Evolutionary conservation across 2,113 vertebrate species (phyloP).

Genomic region (Lota lota): DNA sequence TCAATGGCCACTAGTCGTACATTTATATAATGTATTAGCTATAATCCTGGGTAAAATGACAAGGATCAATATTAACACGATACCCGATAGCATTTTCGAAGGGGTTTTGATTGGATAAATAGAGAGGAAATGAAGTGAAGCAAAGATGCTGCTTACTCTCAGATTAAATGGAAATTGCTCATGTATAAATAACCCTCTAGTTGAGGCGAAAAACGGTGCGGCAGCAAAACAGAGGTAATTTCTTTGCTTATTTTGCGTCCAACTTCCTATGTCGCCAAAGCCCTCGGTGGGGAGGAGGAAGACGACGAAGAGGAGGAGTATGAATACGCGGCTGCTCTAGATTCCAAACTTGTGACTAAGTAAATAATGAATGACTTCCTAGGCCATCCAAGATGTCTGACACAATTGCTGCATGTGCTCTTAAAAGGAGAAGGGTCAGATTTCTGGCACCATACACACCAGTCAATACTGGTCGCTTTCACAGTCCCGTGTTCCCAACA

Average conservation of each 20-base stretch:
- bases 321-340: slow-evolving; percentile 48
- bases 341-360: slow-evolving; percentile 61
- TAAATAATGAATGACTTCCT: slow-evolving; percentile 67
- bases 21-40: not conserved
- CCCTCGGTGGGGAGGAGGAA: slow-evolving; percentile 5
- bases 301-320: not conserved
- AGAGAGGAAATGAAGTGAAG: too few relatives aligned
- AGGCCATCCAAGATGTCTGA: slow-evolving; percentile 58
- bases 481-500: slow-evolving; percentile 18
- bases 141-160: too few relatives aligned
- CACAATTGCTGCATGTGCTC: slow-evolving; percentile 58
- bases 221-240: too few relatives aligned
- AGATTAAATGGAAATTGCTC: not conserved
- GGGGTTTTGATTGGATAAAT: too few relatives aligned
- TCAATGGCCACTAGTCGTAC: not conserved
- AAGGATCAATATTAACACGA: too few relatives aligned
- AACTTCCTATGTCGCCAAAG: slow-evolving; percentile 22
- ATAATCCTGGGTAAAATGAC: too few relatives aligned
- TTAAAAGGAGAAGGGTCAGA: slow-evolving; percentile 49
- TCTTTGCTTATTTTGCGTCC: slow-evolving; percentile 25
- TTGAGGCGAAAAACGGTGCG: slow-evolving; percentile 8
- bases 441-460: slow-evolving; percentile 40
- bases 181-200: too few relatives aligned
- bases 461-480: slow-evolving; percentile 34
- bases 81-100: too few relatives aligned